Base-by-base conservation (phyloP, 2,888 invertebrate species). In the Ormia ochracea region DNA sequence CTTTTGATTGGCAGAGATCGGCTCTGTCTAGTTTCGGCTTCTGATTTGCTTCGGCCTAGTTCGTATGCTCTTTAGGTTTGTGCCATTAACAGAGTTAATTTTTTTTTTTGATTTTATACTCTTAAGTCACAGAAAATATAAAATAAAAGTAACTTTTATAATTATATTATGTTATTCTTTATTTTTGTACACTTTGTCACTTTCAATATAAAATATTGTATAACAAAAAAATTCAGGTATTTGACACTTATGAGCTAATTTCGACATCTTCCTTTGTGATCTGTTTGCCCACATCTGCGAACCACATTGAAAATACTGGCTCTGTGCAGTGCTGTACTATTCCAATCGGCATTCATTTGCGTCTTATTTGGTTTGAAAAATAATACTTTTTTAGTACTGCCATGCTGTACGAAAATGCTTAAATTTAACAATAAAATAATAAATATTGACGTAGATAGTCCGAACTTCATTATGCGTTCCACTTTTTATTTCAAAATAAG, bases 201-300 rank as follows among this genome's bases (percentile, higher is more conserved):
- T n/a, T n/a, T n/a, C n/a, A n/a, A n/a, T n/a, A n/a, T n/a, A n/a
- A n/a, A n/a, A n/a, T n/a, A n/a, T n/a, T n/a, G n/a, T n/a, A n/a
- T n/a, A n/a, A n/a, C n/a, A n/a, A 9, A 10, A 31, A 6, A 10
- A 31, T 41, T 54, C 17, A 23, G 17, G 4, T 56, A 7, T 28
- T 0, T 28, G 5, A 21, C 3, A 38, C 6, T 14, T 7, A 1
- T 21, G 2, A 9, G 21, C 54, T 63, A 56, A 63, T 56, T n/a
- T 21, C 87, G 83, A 43, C 87, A 87, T 31, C 82, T 85, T 23
- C 86, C 84, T 38, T 82, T 84, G 72, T 87, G 85, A 82, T 87
- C 87, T 50, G 82, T 82, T 10, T 28, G 78, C 0, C 36, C 65
- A 19, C 87, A 87, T 21, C 54, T 61, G 0, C 45, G 21, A 1